Evolutionary conservation across 1,140 invertebrate species (phyloP).

Genomic region (Paracyclopina nana): DNA sequence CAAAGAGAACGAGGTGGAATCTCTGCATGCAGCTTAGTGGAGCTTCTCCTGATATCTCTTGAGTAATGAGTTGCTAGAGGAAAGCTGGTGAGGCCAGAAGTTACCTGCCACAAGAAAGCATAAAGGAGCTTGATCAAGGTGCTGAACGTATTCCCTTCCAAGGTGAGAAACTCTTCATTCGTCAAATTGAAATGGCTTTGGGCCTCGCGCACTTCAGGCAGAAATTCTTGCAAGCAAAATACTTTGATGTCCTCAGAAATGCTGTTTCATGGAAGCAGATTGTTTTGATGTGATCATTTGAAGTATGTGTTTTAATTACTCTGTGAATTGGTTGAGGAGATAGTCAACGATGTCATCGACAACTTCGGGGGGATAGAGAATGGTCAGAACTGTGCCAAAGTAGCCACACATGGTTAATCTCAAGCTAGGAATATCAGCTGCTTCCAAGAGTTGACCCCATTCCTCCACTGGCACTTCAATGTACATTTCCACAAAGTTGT

Average conservation of each 20-base stretch:
- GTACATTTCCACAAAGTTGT: conserved; percentile 13
- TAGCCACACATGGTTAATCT: conserved; percentile 6
- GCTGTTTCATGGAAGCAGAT: too few relatives aligned
- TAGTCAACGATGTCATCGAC: conserved; percentile 6
- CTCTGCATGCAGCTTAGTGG: too few relatives aligned
- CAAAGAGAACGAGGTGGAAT: too few relatives aligned
- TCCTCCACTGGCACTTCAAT: conserved; percentile 3
- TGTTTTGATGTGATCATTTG: too few relatives aligned
- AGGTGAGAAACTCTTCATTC: not conserved
- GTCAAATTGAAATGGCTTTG: conserved; percentile 2
- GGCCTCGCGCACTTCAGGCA: too few relatives aligned
- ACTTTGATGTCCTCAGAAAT: too few relatives aligned
- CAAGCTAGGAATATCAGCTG: conserved; percentile 3
- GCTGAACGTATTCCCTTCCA: not conserved
- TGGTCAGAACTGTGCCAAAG: conserved; percentile 1
- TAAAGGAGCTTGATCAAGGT: conserved; percentile 9
- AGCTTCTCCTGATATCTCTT: too few relatives aligned
- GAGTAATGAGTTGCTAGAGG: too few relatives aligned
- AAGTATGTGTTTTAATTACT: too few relatives aligned
- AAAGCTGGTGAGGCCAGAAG: too few relatives aligned
- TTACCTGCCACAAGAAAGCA: conserved; percentile 9
- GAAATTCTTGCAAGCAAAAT: too few relatives aligned
- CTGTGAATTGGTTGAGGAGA: conserved; percentile 2
- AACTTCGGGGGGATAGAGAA: not conserved
- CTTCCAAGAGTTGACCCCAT: conserved; percentile 3